Conservation (phyloP, 2,113 vertebrate genomes). For the Lagopus muta region DNA sequence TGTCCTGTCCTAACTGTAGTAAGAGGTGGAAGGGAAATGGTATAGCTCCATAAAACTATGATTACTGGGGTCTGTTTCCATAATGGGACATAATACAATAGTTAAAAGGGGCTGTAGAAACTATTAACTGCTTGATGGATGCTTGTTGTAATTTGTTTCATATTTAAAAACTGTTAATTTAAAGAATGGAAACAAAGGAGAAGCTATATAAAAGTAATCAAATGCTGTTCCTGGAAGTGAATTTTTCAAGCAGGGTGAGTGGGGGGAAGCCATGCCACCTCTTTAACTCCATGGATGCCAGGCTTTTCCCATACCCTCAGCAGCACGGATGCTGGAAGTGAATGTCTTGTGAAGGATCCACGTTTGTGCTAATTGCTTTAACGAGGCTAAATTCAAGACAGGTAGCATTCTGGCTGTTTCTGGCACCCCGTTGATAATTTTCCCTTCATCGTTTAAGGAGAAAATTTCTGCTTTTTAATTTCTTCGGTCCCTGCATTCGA, state of each 20-base stretch:
- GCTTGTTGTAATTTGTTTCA: background rate
- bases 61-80: slow-evolving; percentile 36
- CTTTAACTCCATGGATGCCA: background rate
- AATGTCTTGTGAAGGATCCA: background rate
- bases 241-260: background rate
- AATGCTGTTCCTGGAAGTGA: background rate
- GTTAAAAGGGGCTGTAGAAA: slow-evolving; percentile 38
- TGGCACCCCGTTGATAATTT: background rate
- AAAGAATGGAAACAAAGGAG: background rate
- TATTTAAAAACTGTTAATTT: background rate
- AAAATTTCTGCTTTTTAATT: background rate
- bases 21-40: background rate
- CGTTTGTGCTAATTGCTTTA: background rate
- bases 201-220: background rate
- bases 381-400: background rate
- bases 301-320: background rate
- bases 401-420: background rate
- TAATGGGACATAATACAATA: background rate
- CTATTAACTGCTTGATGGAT: background rate
- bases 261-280: background rate
- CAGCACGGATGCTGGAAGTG: background rate
- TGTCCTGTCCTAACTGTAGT: background rate
- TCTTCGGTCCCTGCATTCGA: background rate
- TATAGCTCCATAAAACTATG: slow-evolving; percentile 22
- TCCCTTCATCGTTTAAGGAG: background rate